Percentiles rank a stretch among this genome's conserved stretches.
Conservation (phyloP, 2,797 vertebrate species). For the Lithobates pipiens region DNA sequence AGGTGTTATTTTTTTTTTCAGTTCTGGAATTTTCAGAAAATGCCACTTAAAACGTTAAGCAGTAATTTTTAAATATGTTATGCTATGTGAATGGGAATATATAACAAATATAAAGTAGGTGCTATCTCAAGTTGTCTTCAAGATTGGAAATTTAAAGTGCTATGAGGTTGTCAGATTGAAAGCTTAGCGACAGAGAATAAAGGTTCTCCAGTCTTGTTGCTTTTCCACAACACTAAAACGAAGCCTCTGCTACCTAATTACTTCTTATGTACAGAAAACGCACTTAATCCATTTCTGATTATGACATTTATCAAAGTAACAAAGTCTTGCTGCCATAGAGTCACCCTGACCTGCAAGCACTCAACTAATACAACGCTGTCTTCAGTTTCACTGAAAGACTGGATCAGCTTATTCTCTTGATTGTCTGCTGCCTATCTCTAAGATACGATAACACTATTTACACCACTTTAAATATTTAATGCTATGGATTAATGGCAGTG, state of each 20-base stretch:
- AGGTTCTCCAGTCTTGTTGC: background rate
- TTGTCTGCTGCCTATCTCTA: background rate
- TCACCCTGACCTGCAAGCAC: constrained; percentile 57
- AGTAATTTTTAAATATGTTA: too few species aligned
- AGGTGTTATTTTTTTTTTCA: too few species aligned
- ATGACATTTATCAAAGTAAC: constrained; percentile 54
- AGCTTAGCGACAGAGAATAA: background rate
- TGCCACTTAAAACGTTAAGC: too few species aligned
- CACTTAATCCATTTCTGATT: constrained; percentile 40
- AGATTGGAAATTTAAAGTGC: too few species aligned
- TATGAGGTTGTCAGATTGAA: background rate
- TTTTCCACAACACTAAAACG: background rate
- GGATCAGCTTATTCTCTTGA: constrained; percentile 52
- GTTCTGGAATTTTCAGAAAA: too few species aligned
- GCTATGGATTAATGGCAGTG: constrained; percentile 62
- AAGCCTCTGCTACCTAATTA: constrained; percentile 12
- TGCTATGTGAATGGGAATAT: too few species aligned
- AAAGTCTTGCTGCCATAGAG: constrained; percentile 59
- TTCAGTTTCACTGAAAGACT: constrained; percentile 46
- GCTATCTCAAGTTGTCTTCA: too few species aligned
- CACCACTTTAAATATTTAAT: constrained; percentile 67
- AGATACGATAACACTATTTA: constrained; percentile 63
- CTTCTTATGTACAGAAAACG: constrained; percentile 21
- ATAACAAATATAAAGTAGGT: too few species aligned
- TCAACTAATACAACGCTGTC: constrained; percentile 56